phyloP scores from a whole-genome alignment of 2,888 invertebrate species.

The Dexiosoma caninum region DNA sequence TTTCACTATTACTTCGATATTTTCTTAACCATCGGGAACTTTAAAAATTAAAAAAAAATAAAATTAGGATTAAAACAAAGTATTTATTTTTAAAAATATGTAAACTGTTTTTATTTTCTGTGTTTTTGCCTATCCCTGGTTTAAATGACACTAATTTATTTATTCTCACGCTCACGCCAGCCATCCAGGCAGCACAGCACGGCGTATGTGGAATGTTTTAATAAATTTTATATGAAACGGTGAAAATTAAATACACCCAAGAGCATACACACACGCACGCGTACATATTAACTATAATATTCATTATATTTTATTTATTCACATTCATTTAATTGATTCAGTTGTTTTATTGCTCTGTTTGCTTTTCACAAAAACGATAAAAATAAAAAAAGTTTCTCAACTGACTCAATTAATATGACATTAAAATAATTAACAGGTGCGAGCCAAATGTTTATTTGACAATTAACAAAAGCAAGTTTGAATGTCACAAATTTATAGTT shows the following conservation, averaged over 20 bases:
- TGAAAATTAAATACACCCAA: not conserved
- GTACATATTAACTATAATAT: not conserved
- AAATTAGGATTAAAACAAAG: too few species aligned
- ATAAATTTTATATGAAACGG: not conserved
- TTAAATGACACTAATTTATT: not conserved
- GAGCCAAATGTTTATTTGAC: not conserved
- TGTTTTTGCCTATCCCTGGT: not conserved
- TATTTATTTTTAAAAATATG: too few species aligned
- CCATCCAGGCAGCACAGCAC: not conserved
- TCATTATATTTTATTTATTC: conserved; percentile 1
- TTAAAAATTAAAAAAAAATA: too few species aligned
- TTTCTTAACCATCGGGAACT: too few species aligned
- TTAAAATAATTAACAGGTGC: conserved; percentile 28
- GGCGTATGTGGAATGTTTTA: conserved; percentile 9
- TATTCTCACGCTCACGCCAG: not conserved
- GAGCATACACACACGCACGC: not conserved
- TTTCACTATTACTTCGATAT: too few species aligned
- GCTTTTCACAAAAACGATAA: not conserved
- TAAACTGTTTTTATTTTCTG: too few species aligned
- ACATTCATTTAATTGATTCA: conserved; percentile 25
- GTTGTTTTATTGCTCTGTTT: conserved; percentile 15
- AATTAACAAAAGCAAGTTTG: not conserved
- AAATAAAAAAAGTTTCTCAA: not conserved
- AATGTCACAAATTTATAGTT: not conserved
- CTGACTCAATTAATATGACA: conserved; percentile 37